phyloP scores from a whole-genome alignment of 2,888 invertebrate species.

The Atrina japonica region DNA sequence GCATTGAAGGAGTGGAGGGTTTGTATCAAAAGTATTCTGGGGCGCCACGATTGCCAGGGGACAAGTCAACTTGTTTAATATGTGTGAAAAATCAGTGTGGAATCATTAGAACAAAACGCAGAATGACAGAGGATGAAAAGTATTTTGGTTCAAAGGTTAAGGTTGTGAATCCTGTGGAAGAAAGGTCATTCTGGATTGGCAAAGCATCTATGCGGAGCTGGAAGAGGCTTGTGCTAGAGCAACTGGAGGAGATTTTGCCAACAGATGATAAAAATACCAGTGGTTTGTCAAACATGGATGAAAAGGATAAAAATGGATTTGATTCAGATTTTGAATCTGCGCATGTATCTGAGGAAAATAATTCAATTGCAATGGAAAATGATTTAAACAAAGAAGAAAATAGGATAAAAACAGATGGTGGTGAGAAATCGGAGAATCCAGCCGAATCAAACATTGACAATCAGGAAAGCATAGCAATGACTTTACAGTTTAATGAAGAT shows the following conservation, averaged over 20 bases:
- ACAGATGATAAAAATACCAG: conserved; percentile 8
- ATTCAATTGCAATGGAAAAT: conserved; percentile 7
- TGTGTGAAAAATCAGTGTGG: conserved; percentile 83
- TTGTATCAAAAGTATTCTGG: conserved; percentile 82
- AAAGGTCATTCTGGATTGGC: conserved; percentile 82
- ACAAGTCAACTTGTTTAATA: conserved; percentile 74
- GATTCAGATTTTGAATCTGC: conserved; percentile 27
- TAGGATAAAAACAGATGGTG: neutral
- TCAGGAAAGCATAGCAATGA: conserved; percentile 59
- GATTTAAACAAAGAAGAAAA: conserved; percentile 9
- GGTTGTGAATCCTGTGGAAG: conserved; percentile 61
- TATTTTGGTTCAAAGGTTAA: conserved; percentile 81
- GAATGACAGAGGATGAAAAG: conserved; percentile 83
- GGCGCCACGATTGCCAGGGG: conserved; percentile 80
- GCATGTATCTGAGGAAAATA: conserved; percentile 17
- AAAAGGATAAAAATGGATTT: conserved; percentile 36
- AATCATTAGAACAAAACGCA: conserved; percentile 81
- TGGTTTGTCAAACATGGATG: conserved; percentile 29
- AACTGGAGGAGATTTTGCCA: conserved; percentile 34
- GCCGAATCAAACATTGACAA: no score
- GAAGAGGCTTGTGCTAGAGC: conserved; percentile 81
- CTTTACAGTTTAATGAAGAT: conserved; percentile 83
- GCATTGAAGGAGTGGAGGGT: conserved; percentile 77
- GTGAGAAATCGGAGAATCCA: neutral
- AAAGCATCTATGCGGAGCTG: conserved; percentile 83